Conservation (phyloP, 2,888 invertebrate species). For the Meliscaeva auricollis region DNA sequence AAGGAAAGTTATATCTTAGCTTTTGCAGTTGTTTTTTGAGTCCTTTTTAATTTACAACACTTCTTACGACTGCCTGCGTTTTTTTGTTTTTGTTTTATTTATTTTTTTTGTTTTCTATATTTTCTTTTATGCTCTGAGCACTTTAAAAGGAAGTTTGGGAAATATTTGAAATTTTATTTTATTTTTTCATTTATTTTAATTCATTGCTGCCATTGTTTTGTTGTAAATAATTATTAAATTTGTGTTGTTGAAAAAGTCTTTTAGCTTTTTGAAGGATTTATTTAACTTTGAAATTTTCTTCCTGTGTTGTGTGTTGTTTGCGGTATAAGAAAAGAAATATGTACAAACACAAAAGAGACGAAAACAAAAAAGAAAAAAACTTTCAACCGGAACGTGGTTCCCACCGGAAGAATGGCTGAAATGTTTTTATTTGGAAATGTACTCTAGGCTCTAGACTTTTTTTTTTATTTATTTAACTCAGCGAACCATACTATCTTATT, state of each 20-base stretch:
- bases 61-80: background rate
- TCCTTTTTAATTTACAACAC: slow-evolving; percentile 6
- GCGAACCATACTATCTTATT: background rate
- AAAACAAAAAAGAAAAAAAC: background rate
- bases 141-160: background rate
- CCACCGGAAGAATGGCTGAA: background rate
- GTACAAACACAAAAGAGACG: no score
- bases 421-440: background rate
- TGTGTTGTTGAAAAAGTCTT: slow-evolving; percentile 35
- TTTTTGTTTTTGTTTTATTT: background rate
- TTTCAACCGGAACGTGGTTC: slow-evolving; percentile 6
- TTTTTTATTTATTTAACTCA: background rate
- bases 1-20: background rate
- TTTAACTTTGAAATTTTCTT: slow-evolving; percentile 14
- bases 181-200: background rate
- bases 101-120: background rate
- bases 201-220: slow-evolving; percentile 25
- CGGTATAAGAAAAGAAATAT: background rate
- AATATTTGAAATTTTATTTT: background rate
- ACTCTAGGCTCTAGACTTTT: no score
- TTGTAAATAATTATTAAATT: slow-evolving; percentile 43
- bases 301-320: background rate
- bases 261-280: slow-evolving; percentile 28
- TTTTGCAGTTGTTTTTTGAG: background rate
- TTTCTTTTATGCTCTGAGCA: background rate